These are phyloP conservation scores for Drosophila trichaetosa DNA, from an alignment of 2,888 invertebrate genomes.

Conservation along the genomic window DNA sequence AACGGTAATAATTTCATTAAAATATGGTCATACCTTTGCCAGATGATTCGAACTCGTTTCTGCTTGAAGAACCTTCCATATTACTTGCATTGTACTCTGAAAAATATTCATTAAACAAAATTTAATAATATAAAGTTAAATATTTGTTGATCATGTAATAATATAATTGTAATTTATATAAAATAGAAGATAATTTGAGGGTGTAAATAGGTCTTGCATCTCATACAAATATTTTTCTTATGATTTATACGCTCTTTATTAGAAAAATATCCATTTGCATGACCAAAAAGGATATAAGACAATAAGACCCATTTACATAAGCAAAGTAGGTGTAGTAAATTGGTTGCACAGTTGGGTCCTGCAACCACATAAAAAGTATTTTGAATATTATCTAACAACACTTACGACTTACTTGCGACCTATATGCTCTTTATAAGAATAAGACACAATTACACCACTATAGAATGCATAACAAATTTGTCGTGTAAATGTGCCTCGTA, in stretches of 20 bases:
- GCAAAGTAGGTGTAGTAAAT: not conserved
- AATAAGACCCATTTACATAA: not conserved
- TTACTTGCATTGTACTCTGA: constrained; percentile 91
- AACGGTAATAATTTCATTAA: not conserved
- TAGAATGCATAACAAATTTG: not conserved
- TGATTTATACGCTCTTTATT: not conserved
- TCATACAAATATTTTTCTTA: not conserved
- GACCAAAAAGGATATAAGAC: not conserved
- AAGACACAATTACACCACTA: no score
- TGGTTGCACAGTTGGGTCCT: not conserved
- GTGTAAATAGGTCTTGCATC: not conserved
- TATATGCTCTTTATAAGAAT: not conserved
- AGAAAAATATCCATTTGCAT: not conserved
- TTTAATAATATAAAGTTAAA: not conserved
- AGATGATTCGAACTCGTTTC: constrained; percentile 91
- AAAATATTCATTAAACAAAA: not conserved
- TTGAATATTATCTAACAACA: no score
- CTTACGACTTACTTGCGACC: no score
- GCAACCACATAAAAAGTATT: not conserved
- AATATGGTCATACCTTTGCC: constrained; percentile 86
- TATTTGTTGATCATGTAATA: not conserved
- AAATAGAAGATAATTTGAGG: not conserved
- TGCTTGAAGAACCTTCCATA: constrained; percentile 91
- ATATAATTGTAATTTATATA: not conserved
- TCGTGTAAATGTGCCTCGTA: not conserved